These are phyloP conservation scores for Drosophila pruinosa DNA, from an alignment of 1,140 invertebrate genomes.

Conservation along the genomic window DNA sequence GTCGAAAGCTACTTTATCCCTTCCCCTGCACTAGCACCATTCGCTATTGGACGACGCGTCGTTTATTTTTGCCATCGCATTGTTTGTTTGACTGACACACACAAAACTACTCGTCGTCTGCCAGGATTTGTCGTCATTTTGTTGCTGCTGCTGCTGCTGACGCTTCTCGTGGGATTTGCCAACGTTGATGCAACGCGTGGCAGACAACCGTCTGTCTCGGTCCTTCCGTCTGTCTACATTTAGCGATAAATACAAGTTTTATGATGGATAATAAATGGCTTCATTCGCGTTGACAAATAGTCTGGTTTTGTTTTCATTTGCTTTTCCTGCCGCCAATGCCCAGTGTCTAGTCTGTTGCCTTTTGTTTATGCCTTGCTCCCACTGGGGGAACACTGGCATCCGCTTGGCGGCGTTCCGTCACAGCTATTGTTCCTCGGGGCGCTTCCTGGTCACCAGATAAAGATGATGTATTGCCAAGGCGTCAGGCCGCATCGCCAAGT, in stretches of 20 bases:
- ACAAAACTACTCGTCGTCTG: constrained; percentile 60
- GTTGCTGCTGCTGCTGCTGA: constrained; percentile 9
- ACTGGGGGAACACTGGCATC: constrained; percentile 9
- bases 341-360: constrained; percentile 15
- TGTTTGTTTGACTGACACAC: constrained; percentile 73
- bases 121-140: constrained; percentile 64
- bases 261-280: constrained; percentile 83
- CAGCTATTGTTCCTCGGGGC: constrained; percentile 24
- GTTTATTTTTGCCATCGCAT: constrained; percentile 63
- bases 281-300: constrained; percentile 82
- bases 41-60: background rate
- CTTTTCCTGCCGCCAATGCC: constrained; percentile 31
- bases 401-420: constrained; percentile 27
- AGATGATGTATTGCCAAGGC: constrained; percentile 71
- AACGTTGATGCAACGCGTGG: constrained; percentile 36
- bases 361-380: constrained; percentile 21
- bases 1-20: background rate
- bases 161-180: constrained; percentile 46
- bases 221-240: constrained; percentile 34
- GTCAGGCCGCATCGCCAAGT: constrained; percentile 59
- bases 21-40: background rate
- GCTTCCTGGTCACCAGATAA: constrained; percentile 52
- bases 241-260: constrained; percentile 82
- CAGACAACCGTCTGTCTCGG: constrained; percentile 7
- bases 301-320: constrained; percentile 76